These are phyloP conservation scores for Drosophila kepulauana DNA, from an alignment of 1,140 invertebrate genomes.

Conservation along the genomic window DNA sequence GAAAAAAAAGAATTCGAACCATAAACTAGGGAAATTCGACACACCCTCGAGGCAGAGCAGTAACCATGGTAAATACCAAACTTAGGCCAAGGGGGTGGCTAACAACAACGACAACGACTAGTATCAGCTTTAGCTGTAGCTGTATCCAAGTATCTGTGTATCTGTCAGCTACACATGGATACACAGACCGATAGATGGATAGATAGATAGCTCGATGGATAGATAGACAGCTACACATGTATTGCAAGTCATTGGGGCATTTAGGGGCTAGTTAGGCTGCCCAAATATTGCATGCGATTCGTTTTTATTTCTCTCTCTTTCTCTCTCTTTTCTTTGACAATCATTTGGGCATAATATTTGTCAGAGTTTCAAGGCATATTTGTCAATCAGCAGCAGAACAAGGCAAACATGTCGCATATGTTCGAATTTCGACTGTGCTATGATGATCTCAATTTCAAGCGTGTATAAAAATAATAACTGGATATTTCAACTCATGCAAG, in stretches of 20 bases:
- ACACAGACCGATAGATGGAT: background rate
- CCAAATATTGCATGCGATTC: conserved; percentile 52
- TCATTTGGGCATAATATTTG: conserved; percentile 54
- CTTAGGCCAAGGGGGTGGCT: conserved; percentile 18
- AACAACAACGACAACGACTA: background rate
- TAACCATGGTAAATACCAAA: conserved; percentile 34
- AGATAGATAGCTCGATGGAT: background rate
- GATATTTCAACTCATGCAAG: too few species aligned
- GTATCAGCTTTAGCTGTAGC: background rate
- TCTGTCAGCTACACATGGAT: conserved; percentile 33
- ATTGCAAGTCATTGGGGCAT: conserved; percentile 49
- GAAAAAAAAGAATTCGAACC: background rate
- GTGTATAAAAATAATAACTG: too few species aligned
- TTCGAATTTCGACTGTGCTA: too few species aligned
- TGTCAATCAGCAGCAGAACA: conserved; percentile 50
- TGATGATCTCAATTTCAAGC: too few species aligned
- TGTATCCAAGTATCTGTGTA: conserved; percentile 31
- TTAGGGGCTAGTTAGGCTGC: conserved; percentile 35
- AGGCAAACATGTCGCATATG: conserved; percentile 12
- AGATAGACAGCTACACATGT: conserved; percentile 35
- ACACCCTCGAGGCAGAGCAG: conserved; percentile 13
- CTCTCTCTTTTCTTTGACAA: conserved; percentile 41
- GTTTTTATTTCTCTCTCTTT: background rate
- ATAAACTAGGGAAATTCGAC: conserved; percentile 9
- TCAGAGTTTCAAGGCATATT: conserved; percentile 46